These are phyloP conservation scores for Campylomormyrus numenius DNA, from an alignment of 2,113 vertebrate genomes.

Conservation along the genomic window DNA sequence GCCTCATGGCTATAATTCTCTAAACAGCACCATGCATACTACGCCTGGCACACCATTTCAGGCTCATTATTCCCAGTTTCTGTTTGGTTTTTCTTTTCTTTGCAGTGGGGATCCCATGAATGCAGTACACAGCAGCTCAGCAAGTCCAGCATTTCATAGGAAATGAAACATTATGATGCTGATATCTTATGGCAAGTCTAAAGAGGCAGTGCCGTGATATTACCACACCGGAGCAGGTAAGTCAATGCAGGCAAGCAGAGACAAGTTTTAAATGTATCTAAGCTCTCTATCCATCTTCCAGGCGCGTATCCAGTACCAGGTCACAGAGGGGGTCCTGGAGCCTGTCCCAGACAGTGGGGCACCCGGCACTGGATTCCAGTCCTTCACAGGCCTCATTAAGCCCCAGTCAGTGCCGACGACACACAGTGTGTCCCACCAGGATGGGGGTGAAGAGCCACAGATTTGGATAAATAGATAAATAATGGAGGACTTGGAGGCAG, in stretches of 20 bases:
- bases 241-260: background rate
- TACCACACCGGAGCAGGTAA: background rate
- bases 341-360: background rate
- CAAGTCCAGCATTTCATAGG: background rate
- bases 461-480: background rate
- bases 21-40: background rate
- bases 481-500: background rate
- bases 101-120: background rate
- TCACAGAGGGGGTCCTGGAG: background rate
- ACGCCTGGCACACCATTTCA: background rate
- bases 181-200: background rate
- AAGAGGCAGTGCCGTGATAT: background rate
- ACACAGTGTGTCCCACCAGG: background rate
- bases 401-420: background rate
- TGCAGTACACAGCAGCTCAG: background rate
- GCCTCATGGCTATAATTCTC: background rate
- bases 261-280: background rate
- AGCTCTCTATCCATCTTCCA: background rate
- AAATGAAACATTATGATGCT: background rate
- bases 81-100: background rate
- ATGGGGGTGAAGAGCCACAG: background rate
- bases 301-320: background rate
- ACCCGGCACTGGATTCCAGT: background rate
- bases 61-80: background rate
- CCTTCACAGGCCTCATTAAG: constrained; percentile 1